phyloP scores from a whole-genome alignment of 1,140 invertebrate species.

The Meteorus sp. region DNA sequence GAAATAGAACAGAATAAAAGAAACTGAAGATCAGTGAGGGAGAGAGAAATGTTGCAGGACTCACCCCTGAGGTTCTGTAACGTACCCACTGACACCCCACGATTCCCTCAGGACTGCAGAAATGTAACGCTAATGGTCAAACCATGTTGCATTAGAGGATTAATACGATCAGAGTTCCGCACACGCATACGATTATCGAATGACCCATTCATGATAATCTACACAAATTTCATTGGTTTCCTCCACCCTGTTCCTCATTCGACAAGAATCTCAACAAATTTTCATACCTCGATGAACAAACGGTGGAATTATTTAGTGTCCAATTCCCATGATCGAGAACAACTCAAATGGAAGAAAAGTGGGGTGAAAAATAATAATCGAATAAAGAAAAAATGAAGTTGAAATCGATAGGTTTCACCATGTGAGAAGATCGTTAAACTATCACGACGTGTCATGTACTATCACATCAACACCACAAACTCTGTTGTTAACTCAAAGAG shows the following conservation, averaged over 20 bases:
- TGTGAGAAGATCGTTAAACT: too few relatives aligned
- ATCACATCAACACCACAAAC: too few relatives aligned
- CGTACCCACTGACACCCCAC: conserved; percentile 6
- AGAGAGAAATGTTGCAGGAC: not conserved
- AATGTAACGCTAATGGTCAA: conserved; percentile 50
- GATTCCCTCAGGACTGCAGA: conserved; percentile 35
- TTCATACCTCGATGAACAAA: too few relatives aligned
- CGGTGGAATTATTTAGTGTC: too few relatives aligned
- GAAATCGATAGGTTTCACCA: too few relatives aligned
- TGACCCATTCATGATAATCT: not conserved
- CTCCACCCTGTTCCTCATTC: too few relatives aligned
- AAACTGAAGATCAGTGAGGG: not conserved
- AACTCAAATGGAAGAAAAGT: too few relatives aligned
- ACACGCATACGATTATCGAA: conserved; percentile 21
- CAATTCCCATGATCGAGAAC: too few relatives aligned
- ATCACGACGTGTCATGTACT: too few relatives aligned
- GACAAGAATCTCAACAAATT: too few relatives aligned
- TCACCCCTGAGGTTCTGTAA: not conserved
- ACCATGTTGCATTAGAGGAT: conserved; percentile 51
- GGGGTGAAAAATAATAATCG: too few relatives aligned
- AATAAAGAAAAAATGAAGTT: too few relatives aligned
- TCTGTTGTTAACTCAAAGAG: not conserved
- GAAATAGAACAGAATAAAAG: not conserved
- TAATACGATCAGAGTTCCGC: conserved; percentile 39
- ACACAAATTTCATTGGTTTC: not conserved